These are phyloP conservation scores for Myxocyprinus asiaticus DNA, from an alignment of 2,113 vertebrate species.

Conservation along the genomic window DNA sequence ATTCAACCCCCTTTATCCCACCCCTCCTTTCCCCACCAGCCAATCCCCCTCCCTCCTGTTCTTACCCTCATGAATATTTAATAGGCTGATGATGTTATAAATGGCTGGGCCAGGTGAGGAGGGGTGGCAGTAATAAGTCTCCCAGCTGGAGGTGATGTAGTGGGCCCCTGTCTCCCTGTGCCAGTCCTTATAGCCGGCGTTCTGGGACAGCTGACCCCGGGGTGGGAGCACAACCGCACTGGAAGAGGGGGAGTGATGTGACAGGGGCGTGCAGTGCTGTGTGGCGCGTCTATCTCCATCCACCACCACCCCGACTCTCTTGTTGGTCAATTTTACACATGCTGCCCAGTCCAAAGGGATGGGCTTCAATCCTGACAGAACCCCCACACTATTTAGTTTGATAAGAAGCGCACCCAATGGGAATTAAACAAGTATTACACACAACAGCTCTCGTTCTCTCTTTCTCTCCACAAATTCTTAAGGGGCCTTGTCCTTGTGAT, in stretches of 20 bases:
- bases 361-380: conserved; percentile 88
- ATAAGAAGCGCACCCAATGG: conserved; percentile 97
- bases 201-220: conserved; percentile 91
- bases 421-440: conserved; percentile 98
- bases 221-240: too few relatives aligned
- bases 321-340: conserved; percentile 99
- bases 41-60: conserved; percentile 51
- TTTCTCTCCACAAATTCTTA: conserved; percentile 15
- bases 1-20: conserved; percentile 68
- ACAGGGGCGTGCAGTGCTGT: conserved; percentile 86
- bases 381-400: conserved; percentile 87
- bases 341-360: conserved; percentile 87
- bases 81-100: conserved; percentile 97
- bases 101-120: conserved; percentile 94
- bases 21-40: conserved; percentile 60
- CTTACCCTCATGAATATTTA: conserved; percentile 96
- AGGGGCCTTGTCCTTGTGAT: conserved; percentile 26
- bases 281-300: conserved; percentile 66
- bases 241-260: conserved; percentile 80
- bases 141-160: conserved; percentile 98
- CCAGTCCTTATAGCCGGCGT: conserved; percentile 91
- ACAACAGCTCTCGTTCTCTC: conserved; percentile 58
- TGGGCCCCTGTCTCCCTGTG: conserved; percentile 87
- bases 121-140: conserved; percentile 87
- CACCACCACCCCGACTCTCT: conserved; percentile 81